These are phyloP conservation scores for Ceratotherium simum DNA, from an alignment of 2,113 vertebrate genomes.

Conservation along the genomic window DNA sequence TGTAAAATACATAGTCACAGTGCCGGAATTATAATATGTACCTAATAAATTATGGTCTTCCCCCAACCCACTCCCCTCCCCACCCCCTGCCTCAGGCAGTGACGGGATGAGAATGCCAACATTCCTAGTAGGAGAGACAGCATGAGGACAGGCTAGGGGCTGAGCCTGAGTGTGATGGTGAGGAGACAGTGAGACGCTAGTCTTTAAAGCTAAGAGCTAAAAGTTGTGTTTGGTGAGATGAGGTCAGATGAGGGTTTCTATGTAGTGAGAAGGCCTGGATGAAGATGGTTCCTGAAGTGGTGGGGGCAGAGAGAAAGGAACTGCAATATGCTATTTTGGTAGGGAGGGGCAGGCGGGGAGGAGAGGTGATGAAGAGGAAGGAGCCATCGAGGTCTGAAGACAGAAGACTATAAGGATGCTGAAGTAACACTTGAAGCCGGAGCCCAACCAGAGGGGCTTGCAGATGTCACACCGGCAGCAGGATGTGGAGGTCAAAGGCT, in stretches of 20 bases:
- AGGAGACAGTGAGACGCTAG: not conserved
- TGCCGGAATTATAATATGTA: not conserved
- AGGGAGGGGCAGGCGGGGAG: not conserved
- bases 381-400: not conserved
- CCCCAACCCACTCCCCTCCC: not conserved
- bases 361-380: not conserved
- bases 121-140: not conserved
- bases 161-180: not conserved
- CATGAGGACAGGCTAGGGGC: not conserved
- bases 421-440: not conserved
- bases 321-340: not conserved
- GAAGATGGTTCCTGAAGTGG: not conserved
- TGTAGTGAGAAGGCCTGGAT: not conserved
- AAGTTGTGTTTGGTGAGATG: not conserved
- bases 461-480: fast-evolving
- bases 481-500: fast-evolving
- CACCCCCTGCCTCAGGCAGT: not conserved
- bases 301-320: not conserved
- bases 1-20: not conserved
- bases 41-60: not conserved
- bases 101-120: not conserved
- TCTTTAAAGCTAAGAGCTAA: not conserved
- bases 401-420: not conserved
- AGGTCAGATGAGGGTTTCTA: not conserved
- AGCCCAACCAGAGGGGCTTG: not conserved